Evolutionary conservation across 1,140 invertebrate species (phyloP).

Genomic region (Solenopsis invicta): DNA sequence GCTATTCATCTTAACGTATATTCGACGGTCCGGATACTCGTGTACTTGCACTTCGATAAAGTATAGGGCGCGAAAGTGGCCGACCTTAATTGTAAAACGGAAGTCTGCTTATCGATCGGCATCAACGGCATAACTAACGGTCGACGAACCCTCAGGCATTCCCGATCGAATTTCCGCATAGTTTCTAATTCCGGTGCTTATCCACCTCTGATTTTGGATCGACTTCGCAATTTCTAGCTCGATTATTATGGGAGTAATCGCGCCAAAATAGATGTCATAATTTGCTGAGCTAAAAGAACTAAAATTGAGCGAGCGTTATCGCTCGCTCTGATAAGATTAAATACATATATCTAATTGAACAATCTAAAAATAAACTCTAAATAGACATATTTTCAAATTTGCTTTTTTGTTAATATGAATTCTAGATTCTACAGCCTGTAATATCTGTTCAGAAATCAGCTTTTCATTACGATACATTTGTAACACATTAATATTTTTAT

Average conservation of each 20-base stretch:
- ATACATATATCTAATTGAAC: not conserved
- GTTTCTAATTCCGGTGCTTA: constrained; percentile 38
- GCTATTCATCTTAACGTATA: constrained; percentile 69
- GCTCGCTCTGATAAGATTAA: not conserved
- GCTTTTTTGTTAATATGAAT: not conserved
- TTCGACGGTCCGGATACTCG: constrained; percentile 58
- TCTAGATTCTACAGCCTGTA: not conserved
- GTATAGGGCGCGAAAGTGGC: constrained; percentile 78
- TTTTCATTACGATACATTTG: not conserved
- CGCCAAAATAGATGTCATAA: not conserved
- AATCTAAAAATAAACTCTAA: not conserved
- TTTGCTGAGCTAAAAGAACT: not conserved
- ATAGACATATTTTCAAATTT: not conserved
- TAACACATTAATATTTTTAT: not conserved
- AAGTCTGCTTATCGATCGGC: constrained; percentile 81
- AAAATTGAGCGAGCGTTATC: not conserved
- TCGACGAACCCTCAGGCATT: constrained; percentile 47
- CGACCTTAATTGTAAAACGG: constrained; percentile 83
- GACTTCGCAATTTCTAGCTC: not conserved
- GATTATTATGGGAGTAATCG: constrained; percentile 20
- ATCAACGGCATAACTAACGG: constrained; percentile 65
- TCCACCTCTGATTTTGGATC: constrained; percentile 28
- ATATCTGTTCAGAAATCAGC: not conserved
- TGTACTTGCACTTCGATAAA: constrained; percentile 74
- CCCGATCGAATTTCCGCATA: constrained; percentile 44